These are phyloP conservation scores for Latrodectus geometricus DNA, from an alignment of 1,140 invertebrate genomes.

Conservation along the genomic window DNA sequence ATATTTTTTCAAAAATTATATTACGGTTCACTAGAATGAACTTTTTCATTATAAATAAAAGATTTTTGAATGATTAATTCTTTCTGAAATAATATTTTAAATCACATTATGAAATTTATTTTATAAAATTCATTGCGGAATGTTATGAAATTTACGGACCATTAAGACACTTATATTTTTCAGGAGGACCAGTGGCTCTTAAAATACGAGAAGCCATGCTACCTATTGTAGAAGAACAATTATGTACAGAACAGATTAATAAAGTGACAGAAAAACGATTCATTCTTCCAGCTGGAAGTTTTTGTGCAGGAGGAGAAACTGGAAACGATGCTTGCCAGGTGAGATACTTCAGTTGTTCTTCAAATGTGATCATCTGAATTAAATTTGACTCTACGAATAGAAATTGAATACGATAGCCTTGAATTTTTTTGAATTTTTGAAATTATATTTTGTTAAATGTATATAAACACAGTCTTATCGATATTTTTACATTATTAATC, in stretches of 20 bases:
- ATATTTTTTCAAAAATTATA: too few species aligned
- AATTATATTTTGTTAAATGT: neutral
- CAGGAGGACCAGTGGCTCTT: constrained; percentile 90
- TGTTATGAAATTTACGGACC: neutral
- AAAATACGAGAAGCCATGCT: constrained; percentile 89
- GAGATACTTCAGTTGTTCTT: neutral
- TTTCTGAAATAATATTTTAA: neutral
- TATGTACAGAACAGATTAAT: constrained; percentile 92
- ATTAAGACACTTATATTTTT: constrained; percentile 62
- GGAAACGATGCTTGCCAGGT: constrained; percentile 95
- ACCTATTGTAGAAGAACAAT: constrained; percentile 91
- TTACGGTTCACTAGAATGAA: too few species aligned
- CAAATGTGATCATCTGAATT: neutral
- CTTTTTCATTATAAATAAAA: too few species aligned
- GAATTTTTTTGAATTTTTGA: neutral
- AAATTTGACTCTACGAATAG: too few species aligned
- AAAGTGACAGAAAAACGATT: constrained; percentile 94
- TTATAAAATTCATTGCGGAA: neutral
- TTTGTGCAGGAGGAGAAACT: constrained; percentile 91
- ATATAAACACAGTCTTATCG: too few species aligned
- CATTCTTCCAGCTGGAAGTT: constrained; percentile 89
- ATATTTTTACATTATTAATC: too few species aligned
- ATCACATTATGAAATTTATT: neutral
- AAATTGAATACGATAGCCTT: neutral
- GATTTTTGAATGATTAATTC: neutral